Conservation (phyloP, 2,113 vertebrate species). For the Shinisaurus crocodilurus region DNA sequence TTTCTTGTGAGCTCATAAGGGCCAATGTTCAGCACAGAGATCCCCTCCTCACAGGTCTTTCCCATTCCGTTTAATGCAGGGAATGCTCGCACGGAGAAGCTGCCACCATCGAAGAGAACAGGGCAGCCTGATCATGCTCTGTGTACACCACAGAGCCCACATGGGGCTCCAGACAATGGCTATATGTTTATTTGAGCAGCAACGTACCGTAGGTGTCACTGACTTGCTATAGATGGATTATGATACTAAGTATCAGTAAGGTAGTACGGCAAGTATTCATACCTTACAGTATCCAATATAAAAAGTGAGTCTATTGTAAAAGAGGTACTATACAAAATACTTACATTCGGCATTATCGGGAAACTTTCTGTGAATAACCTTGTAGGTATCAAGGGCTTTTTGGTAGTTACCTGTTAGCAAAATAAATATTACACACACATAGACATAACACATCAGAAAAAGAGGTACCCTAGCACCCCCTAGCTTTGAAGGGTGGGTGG, state of each 20-base stretch:
- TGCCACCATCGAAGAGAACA: background rate
- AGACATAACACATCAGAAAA: constrained; percentile 1
- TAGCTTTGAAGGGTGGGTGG: background rate
- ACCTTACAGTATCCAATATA: background rate
- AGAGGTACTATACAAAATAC: constrained; percentile 53
- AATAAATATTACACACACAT: constrained; percentile 38
- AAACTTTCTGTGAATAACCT: constrained; percentile 92
- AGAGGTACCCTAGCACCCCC: background rate
- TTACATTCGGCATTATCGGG: constrained; percentile 97
- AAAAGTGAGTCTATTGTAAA: constrained; percentile 33
- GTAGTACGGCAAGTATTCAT: background rate
- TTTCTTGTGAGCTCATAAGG: background rate
- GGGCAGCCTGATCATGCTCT: too few species aligned
- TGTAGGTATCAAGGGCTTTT: constrained; percentile 94
- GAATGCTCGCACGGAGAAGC: background rate
- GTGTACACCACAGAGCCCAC: background rate
- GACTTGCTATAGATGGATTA: background rate
- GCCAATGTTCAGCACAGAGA: background rate
- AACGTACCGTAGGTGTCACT: background rate
- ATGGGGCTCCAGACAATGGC: background rate
- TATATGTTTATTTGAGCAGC: background rate
- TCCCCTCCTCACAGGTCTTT: background rate
- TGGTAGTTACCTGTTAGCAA: constrained; percentile 92
- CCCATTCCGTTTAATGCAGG: background rate
- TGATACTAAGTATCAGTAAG: background rate